Evolutionary conservation across 1,140 invertebrate species (phyloP).

Genomic region (Gyrodactylus bullatarudis): DNA sequence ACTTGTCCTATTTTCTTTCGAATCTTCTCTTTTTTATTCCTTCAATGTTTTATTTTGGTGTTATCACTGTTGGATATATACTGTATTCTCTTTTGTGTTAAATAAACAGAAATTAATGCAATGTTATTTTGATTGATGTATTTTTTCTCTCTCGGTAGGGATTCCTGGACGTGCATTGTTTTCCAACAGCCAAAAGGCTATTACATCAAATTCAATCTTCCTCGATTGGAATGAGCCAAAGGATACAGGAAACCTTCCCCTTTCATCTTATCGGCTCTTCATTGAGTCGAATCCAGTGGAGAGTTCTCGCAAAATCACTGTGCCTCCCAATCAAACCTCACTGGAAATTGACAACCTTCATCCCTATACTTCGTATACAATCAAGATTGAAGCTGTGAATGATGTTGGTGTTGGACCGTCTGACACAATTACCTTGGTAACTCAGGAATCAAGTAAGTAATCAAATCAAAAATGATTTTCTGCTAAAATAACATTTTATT

Average conservation of each 20-base stretch:
- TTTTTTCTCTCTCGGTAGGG: background rate
- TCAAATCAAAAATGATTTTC: too few species aligned
- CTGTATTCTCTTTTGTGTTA: too few species aligned
- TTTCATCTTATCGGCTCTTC: background rate
- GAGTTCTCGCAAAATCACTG: background rate
- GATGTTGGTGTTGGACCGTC: background rate
- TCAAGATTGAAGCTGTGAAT: background rate
- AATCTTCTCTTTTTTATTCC: too few species aligned
- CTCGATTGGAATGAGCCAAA: background rate
- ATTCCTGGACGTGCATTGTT: background rate
- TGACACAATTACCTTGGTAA: background rate
- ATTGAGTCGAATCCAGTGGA: background rate
- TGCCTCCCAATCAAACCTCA: background rate
- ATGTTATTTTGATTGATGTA: background rate
- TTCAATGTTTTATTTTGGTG: too few species aligned
- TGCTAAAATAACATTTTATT: too few species aligned
- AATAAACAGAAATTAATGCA: too few species aligned
- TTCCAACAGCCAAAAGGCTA: background rate
- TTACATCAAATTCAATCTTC: background rate
- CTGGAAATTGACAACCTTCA: background rate
- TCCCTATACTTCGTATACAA: background rate
- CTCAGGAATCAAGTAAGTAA: conserved; percentile 2
- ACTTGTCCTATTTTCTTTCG: too few species aligned
- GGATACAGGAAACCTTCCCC: background rate
- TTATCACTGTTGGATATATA: too few species aligned